Evolutionary conservation across 2,797 vertebrate species (phyloP).

Genomic region (Schizopygopsis malacanthus): DNA sequence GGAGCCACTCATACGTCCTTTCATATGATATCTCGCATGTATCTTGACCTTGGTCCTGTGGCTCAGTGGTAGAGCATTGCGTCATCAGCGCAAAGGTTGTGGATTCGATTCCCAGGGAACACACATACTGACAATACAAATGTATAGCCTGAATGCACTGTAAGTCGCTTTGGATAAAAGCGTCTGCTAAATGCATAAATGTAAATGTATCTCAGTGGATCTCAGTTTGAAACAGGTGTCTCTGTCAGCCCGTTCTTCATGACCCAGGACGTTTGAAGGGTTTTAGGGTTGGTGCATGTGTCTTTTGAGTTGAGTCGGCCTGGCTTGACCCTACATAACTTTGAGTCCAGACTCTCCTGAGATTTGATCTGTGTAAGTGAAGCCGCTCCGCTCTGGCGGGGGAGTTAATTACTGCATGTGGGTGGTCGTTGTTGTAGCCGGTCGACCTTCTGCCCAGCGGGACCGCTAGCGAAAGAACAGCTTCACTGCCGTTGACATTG

Average conservation of each 20-base stretch:
- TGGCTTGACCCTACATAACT: background rate
- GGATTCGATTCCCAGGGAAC: too few species aligned
- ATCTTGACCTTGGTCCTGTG: too few species aligned
- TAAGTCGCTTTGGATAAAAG: too few species aligned
- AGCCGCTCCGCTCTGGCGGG: background rate
- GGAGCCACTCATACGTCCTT: background rate
- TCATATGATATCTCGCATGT: background rate
- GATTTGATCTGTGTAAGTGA: conserved; percentile 9
- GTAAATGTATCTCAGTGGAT: background rate
- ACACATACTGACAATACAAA: too few species aligned
- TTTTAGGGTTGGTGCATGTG: background rate
- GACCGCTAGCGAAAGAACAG: background rate
- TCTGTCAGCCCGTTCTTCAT: background rate
- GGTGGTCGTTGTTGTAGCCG: conserved; percentile 9
- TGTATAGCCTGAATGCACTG: too few species aligned
- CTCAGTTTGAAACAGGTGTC: background rate
- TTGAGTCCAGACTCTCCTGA: background rate
- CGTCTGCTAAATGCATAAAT: too few species aligned
- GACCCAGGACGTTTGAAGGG: background rate
- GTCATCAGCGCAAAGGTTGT: too few species aligned
- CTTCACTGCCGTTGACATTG: background rate
- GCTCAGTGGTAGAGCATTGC: too few species aligned
- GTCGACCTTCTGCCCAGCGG: background rate
- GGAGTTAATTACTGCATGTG: background rate
- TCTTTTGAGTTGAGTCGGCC: conserved; percentile 3